Percentiles rank a stretch among this genome's conserved stretches.
Conservation (phyloP, 2,888 invertebrate genomes). For the Gryllus longicercus region DNA sequence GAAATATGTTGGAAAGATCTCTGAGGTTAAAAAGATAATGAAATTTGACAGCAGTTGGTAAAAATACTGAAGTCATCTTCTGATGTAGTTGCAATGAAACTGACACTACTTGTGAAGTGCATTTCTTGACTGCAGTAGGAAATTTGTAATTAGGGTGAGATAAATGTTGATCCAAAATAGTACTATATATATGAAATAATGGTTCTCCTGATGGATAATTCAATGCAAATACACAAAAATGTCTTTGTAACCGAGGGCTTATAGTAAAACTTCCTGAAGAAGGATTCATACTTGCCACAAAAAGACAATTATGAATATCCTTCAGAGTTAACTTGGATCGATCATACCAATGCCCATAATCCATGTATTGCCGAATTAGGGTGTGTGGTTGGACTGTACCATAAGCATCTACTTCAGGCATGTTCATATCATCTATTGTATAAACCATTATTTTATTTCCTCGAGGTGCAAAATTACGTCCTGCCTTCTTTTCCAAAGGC, state of each 20-base stretch:
- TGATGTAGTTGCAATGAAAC: slow-evolving; percentile 74
- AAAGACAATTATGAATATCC: slow-evolving; percentile 90
- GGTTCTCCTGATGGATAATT: slow-evolving; percentile 83
- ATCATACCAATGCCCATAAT: slow-evolving; percentile 96
- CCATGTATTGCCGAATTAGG: slow-evolving; percentile 85
- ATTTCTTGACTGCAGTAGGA: slow-evolving; percentile 54
- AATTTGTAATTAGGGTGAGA: slow-evolving; percentile 65
- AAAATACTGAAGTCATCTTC: slow-evolving; percentile 69
- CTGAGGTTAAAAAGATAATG: slow-evolving; percentile 91
- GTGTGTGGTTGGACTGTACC: slow-evolving; percentile 96
- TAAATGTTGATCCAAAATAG: slow-evolving; percentile 76
- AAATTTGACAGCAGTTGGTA: slow-evolving; percentile 92
- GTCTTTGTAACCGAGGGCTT: slow-evolving; percentile 82
- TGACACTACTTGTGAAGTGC: slow-evolving; percentile 60
- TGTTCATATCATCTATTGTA: slow-evolving; percentile 94
- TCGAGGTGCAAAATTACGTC: slow-evolving; percentile 87
- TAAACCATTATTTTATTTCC: slow-evolving; percentile 90
- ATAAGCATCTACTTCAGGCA: slow-evolving; percentile 94
- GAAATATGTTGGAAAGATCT: slow-evolving; percentile 90
- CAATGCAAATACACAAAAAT: slow-evolving; percentile 82
- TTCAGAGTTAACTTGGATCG: slow-evolving; percentile 78
- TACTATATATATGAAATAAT: slow-evolving; percentile 74
- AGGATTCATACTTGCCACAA: slow-evolving; percentile 94
- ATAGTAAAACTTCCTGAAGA: slow-evolving; percentile 94
- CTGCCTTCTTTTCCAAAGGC: slow-evolving; percentile 91